Evolutionary conservation across 2,888 invertebrate species (phyloP).

Genomic region (Stomorhina lunata): DNA sequence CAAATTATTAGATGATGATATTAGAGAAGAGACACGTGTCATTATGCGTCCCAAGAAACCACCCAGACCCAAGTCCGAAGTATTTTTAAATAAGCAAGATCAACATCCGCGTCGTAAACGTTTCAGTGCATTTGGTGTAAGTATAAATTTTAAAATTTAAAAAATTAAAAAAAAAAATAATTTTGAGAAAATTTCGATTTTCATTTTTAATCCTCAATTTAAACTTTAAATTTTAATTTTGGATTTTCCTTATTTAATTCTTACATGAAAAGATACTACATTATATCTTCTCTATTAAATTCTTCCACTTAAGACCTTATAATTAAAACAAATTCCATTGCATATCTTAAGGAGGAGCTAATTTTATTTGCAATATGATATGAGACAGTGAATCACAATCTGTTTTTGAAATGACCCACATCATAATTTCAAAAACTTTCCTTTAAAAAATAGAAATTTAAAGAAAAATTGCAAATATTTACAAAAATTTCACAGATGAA

Average conservation of each 20-base stretch:
- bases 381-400: neutral
- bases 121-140: conserved; percentile 98
- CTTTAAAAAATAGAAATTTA: too few relatives aligned
- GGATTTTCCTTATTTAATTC: too few relatives aligned
- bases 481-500: too few relatives aligned
- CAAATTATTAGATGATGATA: conserved; percentile 93
- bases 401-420: too few relatives aligned
- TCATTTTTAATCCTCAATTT: neutral
- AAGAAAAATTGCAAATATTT: too few relatives aligned
- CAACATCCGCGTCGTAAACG: conserved; percentile 91
- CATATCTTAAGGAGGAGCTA: neutral
- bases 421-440: too few relatives aligned
- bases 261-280: too few relatives aligned
- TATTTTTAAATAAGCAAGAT: conserved; percentile 89
- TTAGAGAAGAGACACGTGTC: conserved; percentile 92
- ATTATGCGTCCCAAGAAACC: conserved; percentile 94
- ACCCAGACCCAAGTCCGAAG: conserved; percentile 97
- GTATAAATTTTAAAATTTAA: conserved; percentile 74
- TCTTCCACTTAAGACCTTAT: too few relatives aligned
- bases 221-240: neutral
- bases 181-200: neutral
- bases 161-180: neutral
- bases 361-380: neutral
- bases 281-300: too few relatives aligned
- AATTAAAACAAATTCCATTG: neutral